Evolutionary conservation across 1,140 invertebrate species (phyloP).

Genomic region (Rhopalosiphum padi): DNA sequence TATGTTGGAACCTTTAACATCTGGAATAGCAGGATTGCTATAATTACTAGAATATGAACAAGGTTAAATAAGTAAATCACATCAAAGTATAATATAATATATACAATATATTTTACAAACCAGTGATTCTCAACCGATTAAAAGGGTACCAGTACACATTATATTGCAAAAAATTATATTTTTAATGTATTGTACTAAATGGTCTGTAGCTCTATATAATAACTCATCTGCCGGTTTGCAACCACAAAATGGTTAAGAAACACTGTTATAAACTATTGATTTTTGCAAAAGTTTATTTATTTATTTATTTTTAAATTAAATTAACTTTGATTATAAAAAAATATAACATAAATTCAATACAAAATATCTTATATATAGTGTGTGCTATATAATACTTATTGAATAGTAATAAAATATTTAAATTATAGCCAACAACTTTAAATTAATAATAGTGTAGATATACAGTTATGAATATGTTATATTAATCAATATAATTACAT

Average conservation of each 20-base stretch:
- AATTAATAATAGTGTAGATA: neutral
- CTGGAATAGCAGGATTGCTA: slow-evolving; percentile 71
- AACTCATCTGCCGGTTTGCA: too few relatives aligned
- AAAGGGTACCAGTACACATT: too few relatives aligned
- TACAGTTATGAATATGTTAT: too few relatives aligned
- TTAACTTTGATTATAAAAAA: neutral
- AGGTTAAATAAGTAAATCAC: neutral
- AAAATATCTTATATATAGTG: neutral
- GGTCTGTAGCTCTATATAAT: too few relatives aligned
- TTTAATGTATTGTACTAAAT: too few relatives aligned
- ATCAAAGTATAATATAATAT: neutral
- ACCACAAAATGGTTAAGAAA: too few relatives aligned
- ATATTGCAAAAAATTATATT: too few relatives aligned
- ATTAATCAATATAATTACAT: too few relatives aligned
- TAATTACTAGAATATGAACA: slow-evolving; percentile 67
- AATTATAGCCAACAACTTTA: neutral
- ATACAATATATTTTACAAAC: neutral
- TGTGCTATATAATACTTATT: neutral
- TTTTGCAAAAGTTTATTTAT: neutral
- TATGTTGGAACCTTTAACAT: slow-evolving; percentile 69
- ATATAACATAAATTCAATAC: neutral
- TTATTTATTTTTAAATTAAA: neutral
- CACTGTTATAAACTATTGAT: neutral
- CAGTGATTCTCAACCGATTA: too few relatives aligned
- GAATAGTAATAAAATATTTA: neutral